Evolutionary conservation across 2,113 vertebrate genomes (phyloP), one percentile per base, ranked within the genome.

Genomic region (Syrmaticus mikado): DNA sequence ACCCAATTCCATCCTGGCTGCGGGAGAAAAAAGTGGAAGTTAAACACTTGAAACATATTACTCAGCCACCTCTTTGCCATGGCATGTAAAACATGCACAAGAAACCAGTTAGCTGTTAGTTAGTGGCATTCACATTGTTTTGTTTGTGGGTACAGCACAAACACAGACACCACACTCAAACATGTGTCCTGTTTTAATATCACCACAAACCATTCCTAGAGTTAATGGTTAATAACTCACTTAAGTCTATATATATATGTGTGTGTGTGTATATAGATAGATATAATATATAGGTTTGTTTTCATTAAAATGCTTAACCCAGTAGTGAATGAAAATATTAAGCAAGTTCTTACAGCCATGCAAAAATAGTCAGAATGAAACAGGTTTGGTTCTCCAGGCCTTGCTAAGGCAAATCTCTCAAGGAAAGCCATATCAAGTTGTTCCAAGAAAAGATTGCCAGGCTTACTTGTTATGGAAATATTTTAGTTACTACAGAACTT

Each of bases 121-220:
- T 92, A 96, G 94, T 93, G 91, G 95, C 94, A 91, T 94, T 95
- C 92, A 85, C 19, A 58, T 52, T 95, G 90, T 95, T 98, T 96
- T 97, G 96, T 97, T 97, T 97, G 96, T 94, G 96, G 94, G 96
- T 91, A 96, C 95, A 97, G 96, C 89, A 88, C 77, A 98, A 97
- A 97, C 95, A 97, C 87, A 90, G 93, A 90, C 96, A 98, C 94
- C 96, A 86, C 95, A 97, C 74, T 96, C 94, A 97, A 97, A 97
- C 89, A 97, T 87, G 84, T 96, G 94, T 96, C 96, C 55, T 94
- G 96, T 97, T 95, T 95, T 97, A 98, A 97, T 95, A 95, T 85
- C 95, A 95, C 97, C 97, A 97, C 95, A 96, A 94, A 94, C 91
- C 86, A 91, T 94, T 97, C 94, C 97, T 94, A 86, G 85, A 96